Conservation (phyloP, 2,113 vertebrate species). For the Aegotheles bennettii region DNA sequence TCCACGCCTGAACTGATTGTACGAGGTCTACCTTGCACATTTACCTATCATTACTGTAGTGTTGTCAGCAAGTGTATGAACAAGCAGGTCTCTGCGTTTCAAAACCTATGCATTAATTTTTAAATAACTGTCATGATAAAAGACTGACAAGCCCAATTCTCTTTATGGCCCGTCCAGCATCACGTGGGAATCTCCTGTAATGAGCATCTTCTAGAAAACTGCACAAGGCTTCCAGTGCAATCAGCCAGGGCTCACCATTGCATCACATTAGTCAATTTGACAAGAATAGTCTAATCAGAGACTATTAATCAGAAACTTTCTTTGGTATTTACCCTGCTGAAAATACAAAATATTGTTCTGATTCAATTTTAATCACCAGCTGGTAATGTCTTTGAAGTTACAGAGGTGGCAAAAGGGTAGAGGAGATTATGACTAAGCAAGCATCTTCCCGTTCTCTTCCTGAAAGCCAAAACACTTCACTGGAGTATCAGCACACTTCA, state of each 20-base stretch:
- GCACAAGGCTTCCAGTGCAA: constrained; percentile 56
- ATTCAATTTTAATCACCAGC: background rate
- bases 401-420: background rate
- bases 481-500: background rate
- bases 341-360: constrained; percentile 22
- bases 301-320: constrained; percentile 52
- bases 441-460: background rate
- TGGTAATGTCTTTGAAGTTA: background rate
- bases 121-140: constrained; percentile 54
- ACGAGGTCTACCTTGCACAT: background rate
- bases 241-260: constrained; percentile 37
- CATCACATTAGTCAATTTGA: constrained; percentile 71
- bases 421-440: background rate
- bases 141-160: constrained; percentile 61
- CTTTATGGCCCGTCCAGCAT: constrained; percentile 50
- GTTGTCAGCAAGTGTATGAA: constrained; percentile 38
- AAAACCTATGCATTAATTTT: constrained; percentile 47
- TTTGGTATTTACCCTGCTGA: constrained; percentile 13
- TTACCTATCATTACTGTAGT: background rate
- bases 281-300: constrained; percentile 53
- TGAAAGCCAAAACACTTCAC: background rate
- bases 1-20: background rate
- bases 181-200: constrained; percentile 61
- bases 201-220: constrained; percentile 57
- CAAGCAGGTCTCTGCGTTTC: constrained; percentile 5